phyloP scores from a whole-genome alignment of 2,113 vertebrate genomes.

The Amphiprion percula region DNA sequence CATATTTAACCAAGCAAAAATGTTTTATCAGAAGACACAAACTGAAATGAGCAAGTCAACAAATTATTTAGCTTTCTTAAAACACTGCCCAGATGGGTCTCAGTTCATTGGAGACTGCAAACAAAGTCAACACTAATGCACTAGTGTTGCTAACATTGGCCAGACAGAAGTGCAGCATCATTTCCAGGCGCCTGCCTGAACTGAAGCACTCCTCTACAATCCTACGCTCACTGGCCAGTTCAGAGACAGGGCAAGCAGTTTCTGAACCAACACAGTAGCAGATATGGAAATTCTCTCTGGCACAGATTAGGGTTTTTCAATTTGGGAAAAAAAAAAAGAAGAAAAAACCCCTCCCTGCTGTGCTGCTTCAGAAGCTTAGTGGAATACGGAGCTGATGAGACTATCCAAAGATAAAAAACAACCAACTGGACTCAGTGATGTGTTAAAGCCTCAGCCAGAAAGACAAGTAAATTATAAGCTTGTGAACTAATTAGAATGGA shows the following conservation, averaged over 20 bases:
- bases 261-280: constrained; percentile 45
- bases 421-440: constrained; percentile 62
- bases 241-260: constrained; percentile 46
- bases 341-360: constrained; percentile 27
- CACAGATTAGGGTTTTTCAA: constrained; percentile 60
- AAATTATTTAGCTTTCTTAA: constrained; percentile 40
- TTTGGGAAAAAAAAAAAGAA: constrained; percentile 17
- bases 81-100: constrained; percentile 14
- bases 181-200: constrained; percentile 7
- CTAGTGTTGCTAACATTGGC: background rate
- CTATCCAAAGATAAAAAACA: constrained; percentile 47
- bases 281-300: constrained; percentile 57
- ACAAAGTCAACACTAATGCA: constrained; percentile 14
- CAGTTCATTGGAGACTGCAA: constrained; percentile 13
- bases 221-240: constrained; percentile 45
- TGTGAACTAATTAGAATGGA: constrained; percentile 65
- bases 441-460: constrained; percentile 62
- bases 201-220: constrained; percentile 9
- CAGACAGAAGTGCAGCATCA: constrained; percentile 33
- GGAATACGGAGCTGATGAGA: constrained; percentile 57
- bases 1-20: constrained; percentile 33
- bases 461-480: constrained; percentile 60
- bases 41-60: constrained; percentile 38
- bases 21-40: constrained; percentile 2
- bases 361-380: constrained; percentile 52